Evolutionary conservation across 2,113 vertebrate genomes (phyloP).

Genomic region (Dendropsophus ebraccatus): DNA sequence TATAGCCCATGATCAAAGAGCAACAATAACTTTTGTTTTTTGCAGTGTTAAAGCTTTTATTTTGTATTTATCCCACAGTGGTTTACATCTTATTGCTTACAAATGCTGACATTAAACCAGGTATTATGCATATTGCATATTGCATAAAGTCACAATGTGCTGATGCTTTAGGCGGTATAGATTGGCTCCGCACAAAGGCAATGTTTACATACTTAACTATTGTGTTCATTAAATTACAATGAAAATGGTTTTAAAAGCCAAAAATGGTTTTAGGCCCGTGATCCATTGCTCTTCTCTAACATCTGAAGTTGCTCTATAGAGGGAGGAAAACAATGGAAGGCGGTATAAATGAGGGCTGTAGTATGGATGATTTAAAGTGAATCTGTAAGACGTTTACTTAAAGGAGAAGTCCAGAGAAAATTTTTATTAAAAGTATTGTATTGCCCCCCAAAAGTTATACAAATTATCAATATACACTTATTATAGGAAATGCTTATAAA

Average conservation of each 20-base stretch:
- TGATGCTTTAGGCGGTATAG: neutral
- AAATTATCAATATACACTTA: no score
- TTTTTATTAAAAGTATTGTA: no score
- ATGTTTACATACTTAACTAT: neutral
- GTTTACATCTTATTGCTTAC: constrained; percentile 36
- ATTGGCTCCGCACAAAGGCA: neutral
- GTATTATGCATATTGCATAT: constrained; percentile 1
- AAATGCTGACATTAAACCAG: constrained; percentile 6
- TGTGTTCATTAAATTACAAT: neutral
- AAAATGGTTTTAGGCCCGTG: neutral
- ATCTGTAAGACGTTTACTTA: no score
- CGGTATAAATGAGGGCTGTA: no score
- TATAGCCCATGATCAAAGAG: constrained; percentile 2
- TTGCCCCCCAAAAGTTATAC: no score
- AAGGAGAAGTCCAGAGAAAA: no score
- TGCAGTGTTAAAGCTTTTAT: constrained; percentile 37
- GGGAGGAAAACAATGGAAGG: no score
- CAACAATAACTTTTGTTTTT: constrained; percentile 22
- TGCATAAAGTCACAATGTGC: neutral
- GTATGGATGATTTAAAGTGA: no score
- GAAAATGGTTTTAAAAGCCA: neutral
- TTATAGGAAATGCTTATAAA: no score
- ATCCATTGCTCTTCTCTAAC: no score
- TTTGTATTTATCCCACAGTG: constrained; percentile 33
- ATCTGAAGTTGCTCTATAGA: no score